Percentiles rank a stretch among this genome's conserved stretches.
Conservation (phyloP, 2,113 vertebrate species). For the Prinia subflava region DNA sequence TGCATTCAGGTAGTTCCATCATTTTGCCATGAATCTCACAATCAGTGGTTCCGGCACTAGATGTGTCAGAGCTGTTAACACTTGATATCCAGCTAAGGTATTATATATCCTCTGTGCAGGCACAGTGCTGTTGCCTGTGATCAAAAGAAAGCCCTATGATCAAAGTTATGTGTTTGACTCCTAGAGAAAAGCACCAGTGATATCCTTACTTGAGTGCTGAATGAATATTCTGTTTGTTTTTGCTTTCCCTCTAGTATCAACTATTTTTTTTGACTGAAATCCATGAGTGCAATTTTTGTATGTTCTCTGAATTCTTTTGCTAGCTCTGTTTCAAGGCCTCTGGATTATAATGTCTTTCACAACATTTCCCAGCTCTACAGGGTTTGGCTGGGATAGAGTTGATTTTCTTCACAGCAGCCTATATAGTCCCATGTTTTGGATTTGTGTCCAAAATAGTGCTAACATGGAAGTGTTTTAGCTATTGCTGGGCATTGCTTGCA, state of each 20-base stretch:
- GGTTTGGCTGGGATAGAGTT: not conserved
- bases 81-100: not conserved
- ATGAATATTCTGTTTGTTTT: not conserved
- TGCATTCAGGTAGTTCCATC: not conserved
- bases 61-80: not conserved
- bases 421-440: not conserved
- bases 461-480: not conserved
- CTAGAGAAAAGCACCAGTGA: not conserved
- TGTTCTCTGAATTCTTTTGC: not conserved
- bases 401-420: not conserved
- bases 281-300: not conserved
- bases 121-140: not conserved
- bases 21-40: not conserved
- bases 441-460: not conserved
- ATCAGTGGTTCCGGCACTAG: not conserved
- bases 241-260: not conserved
- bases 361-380: accelerated
- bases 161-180: not conserved
- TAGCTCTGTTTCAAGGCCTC: not conserved
- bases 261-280: not conserved
- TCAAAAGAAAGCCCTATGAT: not conserved
- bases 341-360: not conserved
- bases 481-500: not conserved
- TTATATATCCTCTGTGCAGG: not conserved
- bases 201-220: not conserved